phyloP scores from a whole-genome alignment of 2,888 invertebrate genomes.

The Bruchidius siliquastri region DNA sequence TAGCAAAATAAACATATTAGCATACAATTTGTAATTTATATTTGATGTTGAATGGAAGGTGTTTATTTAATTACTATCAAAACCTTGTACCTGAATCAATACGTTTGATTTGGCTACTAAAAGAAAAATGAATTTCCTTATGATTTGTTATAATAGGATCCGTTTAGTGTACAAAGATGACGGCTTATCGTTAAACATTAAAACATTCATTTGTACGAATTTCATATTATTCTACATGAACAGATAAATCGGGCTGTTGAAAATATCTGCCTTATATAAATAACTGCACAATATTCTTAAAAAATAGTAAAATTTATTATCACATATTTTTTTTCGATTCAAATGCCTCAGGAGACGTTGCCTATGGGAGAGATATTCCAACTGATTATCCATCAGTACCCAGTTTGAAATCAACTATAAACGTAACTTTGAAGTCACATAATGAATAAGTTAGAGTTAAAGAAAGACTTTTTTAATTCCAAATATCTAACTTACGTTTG shows the following conservation, averaged over 20 bases:
- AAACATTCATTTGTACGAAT: conserved; percentile 23
- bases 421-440: background rate
- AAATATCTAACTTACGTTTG: too few relatives aligned
- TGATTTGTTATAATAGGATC: background rate
- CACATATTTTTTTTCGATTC: conserved; percentile 28
- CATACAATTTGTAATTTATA: too few relatives aligned
- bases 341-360: conserved; percentile 20
- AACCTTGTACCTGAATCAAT: too few relatives aligned
- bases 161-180: background rate
- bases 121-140: background rate
- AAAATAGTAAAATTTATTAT: conserved; percentile 32
- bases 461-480: too few relatives aligned
- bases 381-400: background rate
- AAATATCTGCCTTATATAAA: conserved; percentile 22
- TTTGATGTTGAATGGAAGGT: too few relatives aligned
- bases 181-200: conserved; percentile 8
- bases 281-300: conserved; percentile 18
- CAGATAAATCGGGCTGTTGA: conserved; percentile 21
- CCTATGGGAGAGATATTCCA: background rate
- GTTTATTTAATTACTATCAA: too few relatives aligned
- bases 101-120: background rate
- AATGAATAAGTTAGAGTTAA: too few relatives aligned
- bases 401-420: background rate
- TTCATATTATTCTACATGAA: conserved; percentile 19
- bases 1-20: too few relatives aligned